Evolutionary conservation across 2,113 vertebrate species (phyloP), one percentile per base, ranked within the genome.

Genomic region (Forbesichthys papilliferus): DNA sequence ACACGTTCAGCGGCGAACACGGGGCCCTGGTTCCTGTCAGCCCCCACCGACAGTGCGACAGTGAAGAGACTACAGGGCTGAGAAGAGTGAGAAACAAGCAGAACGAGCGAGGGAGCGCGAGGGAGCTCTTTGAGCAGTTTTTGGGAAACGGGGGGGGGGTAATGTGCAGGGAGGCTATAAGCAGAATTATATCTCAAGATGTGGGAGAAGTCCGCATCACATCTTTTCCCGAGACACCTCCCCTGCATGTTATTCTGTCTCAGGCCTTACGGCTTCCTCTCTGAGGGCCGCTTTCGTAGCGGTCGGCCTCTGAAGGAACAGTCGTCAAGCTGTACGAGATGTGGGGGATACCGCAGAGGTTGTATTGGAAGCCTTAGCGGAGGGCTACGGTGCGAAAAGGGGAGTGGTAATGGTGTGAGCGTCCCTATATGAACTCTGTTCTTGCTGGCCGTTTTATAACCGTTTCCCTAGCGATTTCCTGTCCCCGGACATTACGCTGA

Each of bases 1-100:
- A 46, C 69, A 71, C 61, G 34, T 87, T 86, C 74, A 69, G 64
- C 68, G 62, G 7, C 16, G 73, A 75, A 79, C 54, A 52, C 27
- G 27, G 58, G 60, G 27, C 65, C 78, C 18, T 64, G 53, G 67
- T 79, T 85, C 74, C 74, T 73, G 70, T 66, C 67, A 60, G 13
- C 64, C 64, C 72, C 53, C 75, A 75, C 62, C 51, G 27, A 27
- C 27, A 27, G 27, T 47, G 49, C 53, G 61, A 71, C 51, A 71
- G 62, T 10, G 71, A 2, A 65, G 58, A 69, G 3, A 48, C 9
- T 11, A 59, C 16, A 78, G 70, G 11, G n/a, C 1, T 1, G 27
- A 27, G 27, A 27, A 27, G 27, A 14, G 10, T 4, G 36, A 6
- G 10, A 52, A 52, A 3, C 11, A 11, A 13, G 55, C 11, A 42